Evolutionary conservation across 1,140 invertebrate genomes (phyloP).

Genomic region (Trialeurodes vaporariorum): DNA sequence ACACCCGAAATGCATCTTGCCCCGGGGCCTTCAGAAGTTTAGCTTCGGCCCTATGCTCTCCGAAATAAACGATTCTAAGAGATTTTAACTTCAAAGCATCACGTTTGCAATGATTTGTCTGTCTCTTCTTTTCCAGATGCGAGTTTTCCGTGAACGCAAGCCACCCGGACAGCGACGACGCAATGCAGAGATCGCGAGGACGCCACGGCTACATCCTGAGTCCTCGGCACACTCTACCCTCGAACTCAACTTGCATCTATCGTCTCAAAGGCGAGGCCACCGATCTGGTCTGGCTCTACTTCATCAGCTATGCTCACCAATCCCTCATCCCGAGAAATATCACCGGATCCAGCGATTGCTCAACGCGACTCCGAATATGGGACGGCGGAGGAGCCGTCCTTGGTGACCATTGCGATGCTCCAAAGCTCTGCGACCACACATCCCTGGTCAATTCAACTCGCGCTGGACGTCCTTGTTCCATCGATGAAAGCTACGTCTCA

Average conservation of each 20-base stretch:
- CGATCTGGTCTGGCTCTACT: constrained; percentile 77
- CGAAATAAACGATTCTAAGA: too few relatives aligned
- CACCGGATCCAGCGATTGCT: constrained; percentile 26
- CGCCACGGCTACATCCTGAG: constrained; percentile 50
- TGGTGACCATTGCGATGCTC: constrained; percentile 61
- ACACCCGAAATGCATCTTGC: too few relatives aligned
- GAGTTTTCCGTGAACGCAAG: constrained; percentile 60
- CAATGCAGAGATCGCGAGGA: constrained; percentile 38
- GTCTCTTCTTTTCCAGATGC: constrained; percentile 42
- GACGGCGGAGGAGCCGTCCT: constrained; percentile 38
- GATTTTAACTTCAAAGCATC: too few relatives aligned
- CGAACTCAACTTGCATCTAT: constrained; percentile 75
- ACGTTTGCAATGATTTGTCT: too few relatives aligned
- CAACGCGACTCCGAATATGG: constrained; percentile 47
- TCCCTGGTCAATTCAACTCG: constrained; percentile 60
- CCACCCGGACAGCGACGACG: constrained; percentile 33
- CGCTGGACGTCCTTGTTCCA: constrained; percentile 56
- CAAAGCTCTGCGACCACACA: constrained; percentile 67
- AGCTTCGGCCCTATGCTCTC: too few relatives aligned
- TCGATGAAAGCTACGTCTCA: constrained; percentile 67
- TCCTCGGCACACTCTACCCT: constrained; percentile 68
- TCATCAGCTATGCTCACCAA: constrained; percentile 63
- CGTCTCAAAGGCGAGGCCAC: constrained; percentile 61
- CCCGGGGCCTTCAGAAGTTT: too few relatives aligned
- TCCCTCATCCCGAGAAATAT: constrained; percentile 4